Base-by-base conservation (phyloP, 2,797 vertebrate species). In the Sciurus carolinensis region DNA sequence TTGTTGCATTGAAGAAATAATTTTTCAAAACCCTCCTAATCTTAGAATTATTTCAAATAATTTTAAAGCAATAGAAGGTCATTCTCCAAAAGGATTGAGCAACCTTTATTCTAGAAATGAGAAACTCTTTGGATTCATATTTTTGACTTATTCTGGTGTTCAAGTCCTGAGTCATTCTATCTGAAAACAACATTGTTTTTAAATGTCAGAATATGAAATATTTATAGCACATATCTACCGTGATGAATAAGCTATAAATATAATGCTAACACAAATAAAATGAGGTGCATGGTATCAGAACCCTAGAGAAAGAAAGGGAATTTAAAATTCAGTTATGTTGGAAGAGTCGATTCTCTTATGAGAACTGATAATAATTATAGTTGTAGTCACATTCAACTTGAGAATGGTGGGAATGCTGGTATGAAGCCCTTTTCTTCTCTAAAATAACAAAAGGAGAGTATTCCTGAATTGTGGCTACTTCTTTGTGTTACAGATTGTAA, bases 191-290 rank as follows among this genome's bases (percentile, higher is more conserved):
- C 71, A 88, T 88, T 96, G 69, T 90, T 93, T 96, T 54, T 81
- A 96, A 96, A 87, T 94, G 83, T 36, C 90, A 95, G 47, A 87
- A 66, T 85, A 77, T 96, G 47, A 95, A 96, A 93, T 92, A 96
- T 90, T 96, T 94, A 81, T 77, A 76, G 80, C 33, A 42, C 22
- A 3, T 88, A 91, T 62, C 71, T 96, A 54, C 26, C 84, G 30
- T 91, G 91, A 90, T 96, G 59, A 96, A 90, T 77, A 95, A 82
- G 33, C 75, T 94, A 92, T 92, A 92, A 95, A 81, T 95, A 81
- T 69, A 73, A 94, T 67, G 30, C n/a, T 92, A 95, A 72, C 83
- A 77, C 50, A 87, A 91, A 92, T 85, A 91, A 96, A 93, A 52
- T 30, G 17, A 86, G 22, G 36, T 75, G 5, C 14, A 44, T 88